These are phyloP conservation scores for Cervus canadensis DNA, from an alignment of 2,113 vertebrate genomes.

Conservation along the genomic window DNA sequence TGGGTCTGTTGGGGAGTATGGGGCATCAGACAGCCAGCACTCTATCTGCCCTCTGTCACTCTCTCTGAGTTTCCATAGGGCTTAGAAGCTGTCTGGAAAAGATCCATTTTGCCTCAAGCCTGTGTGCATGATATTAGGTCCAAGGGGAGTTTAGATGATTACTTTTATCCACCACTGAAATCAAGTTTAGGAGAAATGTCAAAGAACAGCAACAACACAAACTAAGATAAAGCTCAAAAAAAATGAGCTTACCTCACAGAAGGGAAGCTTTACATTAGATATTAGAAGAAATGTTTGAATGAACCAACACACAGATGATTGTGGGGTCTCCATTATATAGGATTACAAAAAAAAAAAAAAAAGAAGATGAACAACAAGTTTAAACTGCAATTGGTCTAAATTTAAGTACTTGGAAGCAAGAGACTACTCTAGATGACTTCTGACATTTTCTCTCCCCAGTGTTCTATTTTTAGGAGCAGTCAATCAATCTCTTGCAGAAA, in stretches of 20 bases:
- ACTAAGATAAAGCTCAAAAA: background rate
- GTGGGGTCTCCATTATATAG: background rate
- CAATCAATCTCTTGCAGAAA: slow-evolving; percentile 42
- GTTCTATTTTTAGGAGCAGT: slow-evolving; percentile 53
- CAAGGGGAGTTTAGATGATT: slow-evolving; percentile 20
- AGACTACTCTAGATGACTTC: background rate
- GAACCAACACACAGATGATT: background rate
- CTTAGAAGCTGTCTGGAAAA: background rate
- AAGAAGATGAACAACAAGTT: background rate
- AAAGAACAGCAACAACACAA: background rate
- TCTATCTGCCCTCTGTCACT: background rate
- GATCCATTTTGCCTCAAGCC: background rate
- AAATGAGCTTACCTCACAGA: background rate
- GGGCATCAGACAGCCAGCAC: background rate
- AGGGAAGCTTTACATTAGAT: background rate
- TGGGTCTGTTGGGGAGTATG: background rate
- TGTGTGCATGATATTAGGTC: background rate
- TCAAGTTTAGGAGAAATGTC: slow-evolving; percentile 1
- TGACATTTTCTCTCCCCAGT: slow-evolving; percentile 26
- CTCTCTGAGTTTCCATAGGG: background rate
- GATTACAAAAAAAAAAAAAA: background rate
- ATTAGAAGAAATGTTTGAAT: background rate
- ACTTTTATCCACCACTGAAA: slow-evolving; percentile 26
- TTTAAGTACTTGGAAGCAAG: background rate
- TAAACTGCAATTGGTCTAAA: background rate